A percentile compares a stretch with the other conserved stretches of the same genome.
Evolutionary conservation across 2,888 invertebrate species (phyloP).

Genomic region (Drosophila pseudotalamancana): DNA sequence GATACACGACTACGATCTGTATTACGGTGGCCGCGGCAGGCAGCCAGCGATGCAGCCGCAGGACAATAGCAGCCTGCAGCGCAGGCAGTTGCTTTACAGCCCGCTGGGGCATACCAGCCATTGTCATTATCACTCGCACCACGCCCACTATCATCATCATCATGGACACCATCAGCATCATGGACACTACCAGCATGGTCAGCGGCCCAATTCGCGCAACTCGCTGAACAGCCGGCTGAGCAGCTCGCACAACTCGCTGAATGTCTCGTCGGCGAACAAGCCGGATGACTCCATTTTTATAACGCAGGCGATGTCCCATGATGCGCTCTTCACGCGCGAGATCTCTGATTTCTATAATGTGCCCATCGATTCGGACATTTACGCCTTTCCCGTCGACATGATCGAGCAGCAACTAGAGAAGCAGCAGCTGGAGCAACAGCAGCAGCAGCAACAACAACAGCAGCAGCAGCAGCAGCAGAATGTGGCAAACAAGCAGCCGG

Average conservation of each 20-base stretch:
- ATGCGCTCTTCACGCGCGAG: conserved; percentile 90
- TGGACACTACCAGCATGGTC: conserved; percentile 78
- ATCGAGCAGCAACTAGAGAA: conserved; percentile 82
- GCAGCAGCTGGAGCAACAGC: conserved; percentile 23
- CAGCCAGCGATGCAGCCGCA: conserved; percentile 30
- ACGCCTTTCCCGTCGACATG: conserved; percentile 93
- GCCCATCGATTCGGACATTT: conserved; percentile 94
- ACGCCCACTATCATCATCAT: conserved; percentile 48
- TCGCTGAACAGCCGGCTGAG: conserved; percentile 92
- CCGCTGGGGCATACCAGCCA: conserved; percentile 82
- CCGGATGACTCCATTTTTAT: conserved; percentile 94
- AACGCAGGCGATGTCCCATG: conserved; percentile 94
- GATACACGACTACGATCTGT: conserved; percentile 83
- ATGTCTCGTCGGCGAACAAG: conserved; percentile 89
- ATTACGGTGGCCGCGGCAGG: conserved; percentile 79
- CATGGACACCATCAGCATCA: conserved; percentile 60
- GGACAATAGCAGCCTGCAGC: conserved; percentile 66
- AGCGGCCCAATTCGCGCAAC: conserved; percentile 90
- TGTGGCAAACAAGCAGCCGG: conserved; percentile 10
- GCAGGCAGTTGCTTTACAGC: conserved; percentile 82
- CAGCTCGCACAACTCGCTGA: conserved; percentile 93
- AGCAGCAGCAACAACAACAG: conserved; percentile 31
- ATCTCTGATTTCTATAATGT: conserved; percentile 95
- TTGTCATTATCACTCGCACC: conserved; percentile 64
- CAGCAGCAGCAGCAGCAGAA: conserved; percentile 1